phyloP scores from a whole-genome alignment of 1,140 invertebrate species.

The Drosophila watanabei region DNA sequence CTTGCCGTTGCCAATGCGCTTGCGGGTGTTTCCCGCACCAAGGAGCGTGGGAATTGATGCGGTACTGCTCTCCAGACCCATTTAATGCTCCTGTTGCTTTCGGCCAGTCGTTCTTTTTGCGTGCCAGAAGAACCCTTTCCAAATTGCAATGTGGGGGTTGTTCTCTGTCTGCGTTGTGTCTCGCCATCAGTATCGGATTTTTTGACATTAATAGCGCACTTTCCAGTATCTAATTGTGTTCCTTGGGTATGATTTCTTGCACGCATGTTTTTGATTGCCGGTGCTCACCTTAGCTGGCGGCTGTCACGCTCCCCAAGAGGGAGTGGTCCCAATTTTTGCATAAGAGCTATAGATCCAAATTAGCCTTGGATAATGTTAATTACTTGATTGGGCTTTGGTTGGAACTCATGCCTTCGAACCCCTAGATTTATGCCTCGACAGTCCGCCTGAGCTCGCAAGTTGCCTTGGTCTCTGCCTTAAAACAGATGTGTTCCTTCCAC shows the following conservation, averaged over 20 bases:
- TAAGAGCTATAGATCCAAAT: constrained; percentile 18
- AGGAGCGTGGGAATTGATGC: constrained; percentile 68
- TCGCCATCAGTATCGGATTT: constrained; percentile 42
- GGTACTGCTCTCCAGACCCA: constrained; percentile 13
- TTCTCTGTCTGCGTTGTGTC: constrained; percentile 23
- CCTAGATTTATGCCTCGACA: background rate
- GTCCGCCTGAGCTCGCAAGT: background rate
- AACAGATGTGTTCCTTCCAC: constrained; percentile 28
- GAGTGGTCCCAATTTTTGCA: constrained; percentile 35
- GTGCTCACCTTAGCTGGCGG: constrained; percentile 55
- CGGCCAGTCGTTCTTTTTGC: constrained; percentile 28
- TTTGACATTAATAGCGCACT: constrained; percentile 68
- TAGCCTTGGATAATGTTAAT: constrained; percentile 35
- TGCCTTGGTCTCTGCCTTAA: background rate
- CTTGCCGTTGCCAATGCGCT: constrained; percentile 31
- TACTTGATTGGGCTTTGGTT: constrained; percentile 36
- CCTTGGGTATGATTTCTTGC: constrained; percentile 51
- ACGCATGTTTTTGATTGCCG: constrained; percentile 52
- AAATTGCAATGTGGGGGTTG: constrained; percentile 36
- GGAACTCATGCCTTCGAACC: background rate
- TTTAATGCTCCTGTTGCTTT: constrained; percentile 20
- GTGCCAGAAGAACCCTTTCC: constrained; percentile 41
- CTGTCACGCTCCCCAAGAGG: constrained; percentile 59
- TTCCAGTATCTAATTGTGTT: constrained; percentile 60
- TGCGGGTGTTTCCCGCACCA: constrained; percentile 54